Conservation (phyloP, 2,797 vertebrate species). For the Anisognathus igniventris region DNA sequence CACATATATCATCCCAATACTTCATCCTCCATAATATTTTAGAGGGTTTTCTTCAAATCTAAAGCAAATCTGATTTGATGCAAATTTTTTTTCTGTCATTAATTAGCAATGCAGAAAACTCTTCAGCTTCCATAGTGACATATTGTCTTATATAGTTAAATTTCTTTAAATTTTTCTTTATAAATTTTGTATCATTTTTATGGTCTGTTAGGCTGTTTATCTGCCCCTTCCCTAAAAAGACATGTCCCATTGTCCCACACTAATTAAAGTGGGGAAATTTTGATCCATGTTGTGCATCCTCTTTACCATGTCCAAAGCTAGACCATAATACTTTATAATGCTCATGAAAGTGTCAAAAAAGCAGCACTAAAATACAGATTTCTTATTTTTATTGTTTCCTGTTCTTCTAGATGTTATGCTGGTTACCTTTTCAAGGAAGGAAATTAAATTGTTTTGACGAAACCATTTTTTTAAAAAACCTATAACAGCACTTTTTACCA, state of each 20-base stretch:
- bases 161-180: background rate
- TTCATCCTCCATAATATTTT: background rate
- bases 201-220: background rate
- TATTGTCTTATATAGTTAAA: background rate
- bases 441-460: background rate
- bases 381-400: background rate
- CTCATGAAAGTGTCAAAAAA: background rate
- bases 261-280: background rate
- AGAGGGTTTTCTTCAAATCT: background rate
- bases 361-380: background rate
- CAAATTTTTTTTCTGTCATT: background rate
- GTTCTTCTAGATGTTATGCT: background rate
- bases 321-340: background rate
- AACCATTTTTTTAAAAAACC: accelerated
- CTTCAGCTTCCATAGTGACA: background rate
- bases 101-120: background rate
- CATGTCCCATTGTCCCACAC: no score
- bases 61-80: background rate
- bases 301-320: background rate
- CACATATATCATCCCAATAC: background rate
- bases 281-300: background rate
- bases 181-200: background rate
- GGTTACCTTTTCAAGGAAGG: background rate
- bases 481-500: background rate
- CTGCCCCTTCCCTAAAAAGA: background rate